These are phyloP conservation scores for Poecilus cupreus DNA, from an alignment of 2,888 invertebrate species.

Conservation along the genomic window DNA sequence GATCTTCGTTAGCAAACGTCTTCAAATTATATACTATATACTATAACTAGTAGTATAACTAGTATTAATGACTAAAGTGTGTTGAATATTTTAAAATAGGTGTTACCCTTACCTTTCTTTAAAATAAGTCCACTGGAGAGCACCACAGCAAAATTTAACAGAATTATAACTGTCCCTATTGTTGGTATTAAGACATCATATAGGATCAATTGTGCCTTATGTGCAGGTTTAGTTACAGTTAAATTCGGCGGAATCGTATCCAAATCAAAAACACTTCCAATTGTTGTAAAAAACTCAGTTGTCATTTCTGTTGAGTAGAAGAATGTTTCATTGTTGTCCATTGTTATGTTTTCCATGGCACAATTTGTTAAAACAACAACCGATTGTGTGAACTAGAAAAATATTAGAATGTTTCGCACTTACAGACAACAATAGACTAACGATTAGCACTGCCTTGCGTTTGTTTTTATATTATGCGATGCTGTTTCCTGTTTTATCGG, in stretches of 20 bases:
- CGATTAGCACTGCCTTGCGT: not conserved
- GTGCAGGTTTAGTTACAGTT: constrained; percentile 45
- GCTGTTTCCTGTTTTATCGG: not conserved
- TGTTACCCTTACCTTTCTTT: constrained; percentile 78
- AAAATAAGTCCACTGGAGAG: constrained; percentile 80
- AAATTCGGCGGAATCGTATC: constrained; percentile 14
- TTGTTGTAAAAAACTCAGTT: constrained; percentile 1
- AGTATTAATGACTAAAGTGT: too few relatives aligned
- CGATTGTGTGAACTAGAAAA: not conserved
- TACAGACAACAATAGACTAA: not conserved
- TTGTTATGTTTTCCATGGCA: not conserved
- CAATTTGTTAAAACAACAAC: not conserved
- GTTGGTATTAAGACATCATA: constrained; percentile 76
- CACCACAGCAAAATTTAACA: constrained; percentile 78
- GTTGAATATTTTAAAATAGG: too few relatives aligned
- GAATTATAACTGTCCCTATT: constrained; percentile 75
- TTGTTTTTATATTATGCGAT: not conserved
- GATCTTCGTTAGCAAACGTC: too few relatives aligned
- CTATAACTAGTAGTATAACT: too few relatives aligned
- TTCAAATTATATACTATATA: too few relatives aligned
- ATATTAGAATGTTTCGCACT: not conserved
- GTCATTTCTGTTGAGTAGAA: not conserved
- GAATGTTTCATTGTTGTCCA: not conserved
- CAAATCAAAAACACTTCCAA: not conserved
- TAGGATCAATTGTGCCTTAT: constrained; percentile 71